Evolutionary conservation across 2,888 invertebrate genomes (phyloP), one percentile per base, ranked within the genome.

Genomic region (Callyntrura sp.): DNA sequence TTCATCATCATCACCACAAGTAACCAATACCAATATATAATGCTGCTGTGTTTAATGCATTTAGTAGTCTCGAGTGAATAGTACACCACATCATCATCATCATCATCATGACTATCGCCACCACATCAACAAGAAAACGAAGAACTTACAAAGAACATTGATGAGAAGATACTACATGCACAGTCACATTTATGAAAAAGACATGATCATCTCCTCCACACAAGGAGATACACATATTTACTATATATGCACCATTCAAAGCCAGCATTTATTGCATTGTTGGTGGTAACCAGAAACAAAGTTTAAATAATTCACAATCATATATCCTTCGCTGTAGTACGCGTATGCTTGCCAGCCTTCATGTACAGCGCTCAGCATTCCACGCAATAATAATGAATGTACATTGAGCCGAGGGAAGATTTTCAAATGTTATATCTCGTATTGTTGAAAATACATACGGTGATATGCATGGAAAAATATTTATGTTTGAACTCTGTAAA

Each of bases 1-100:
- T 48, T 43, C 70, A 70, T 43, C 70, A 17, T 17, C 28, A 62
- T 11, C 14, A 25, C 20, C 60, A 65, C n/a, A 0, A 25, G 3
- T 20, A 73, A 45, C 73, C 45, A 73, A 70, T 70, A 43, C 73
- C 73, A 73, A 73, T 35, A 35, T 35, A 35, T 68, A 68, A 68
- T 73, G 48, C 17, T 48, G 45, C 45, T 48, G 73, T 73, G 73
- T 45, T 45, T 73, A 23, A 11, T 73, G 45, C 12, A 73, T 48
- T 73, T 48, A 1, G 45, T 23, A 68, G 48, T 65, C 62, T 5
- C 3, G 0, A 28, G 14, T 62, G 8, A 60, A 28, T 73, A 48
- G 2, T 17, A 43, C 20, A 2, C 17, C 60, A 60, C n/a, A n/a
- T n/a, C 60, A 60, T 3, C 17, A 60, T 17, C 17, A n/a, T 9